A percentile compares a stretch with the other conserved stretches of the same genome.
These are phyloP conservation scores for Oreochromis aureus DNA, from an alignment of 2,113 vertebrate genomes.

Conservation along the genomic window DNA sequence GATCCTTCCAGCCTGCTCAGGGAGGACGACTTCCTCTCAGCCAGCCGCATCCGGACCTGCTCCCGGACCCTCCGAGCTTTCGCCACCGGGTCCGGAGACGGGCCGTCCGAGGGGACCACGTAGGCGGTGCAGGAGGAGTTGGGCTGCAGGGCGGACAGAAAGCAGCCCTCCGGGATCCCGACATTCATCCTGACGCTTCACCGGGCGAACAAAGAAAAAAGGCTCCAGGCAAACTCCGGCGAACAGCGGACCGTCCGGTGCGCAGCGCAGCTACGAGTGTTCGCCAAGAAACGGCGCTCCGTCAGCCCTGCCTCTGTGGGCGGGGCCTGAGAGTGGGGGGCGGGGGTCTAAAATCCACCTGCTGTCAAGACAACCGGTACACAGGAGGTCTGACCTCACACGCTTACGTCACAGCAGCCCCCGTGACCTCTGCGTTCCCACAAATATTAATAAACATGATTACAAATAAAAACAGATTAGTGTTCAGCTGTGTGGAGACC, in stretches of 20 bases:
- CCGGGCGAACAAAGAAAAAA: not conserved
- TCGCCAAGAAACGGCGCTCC: conserved; percentile 9
- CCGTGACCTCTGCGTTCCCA: not conserved
- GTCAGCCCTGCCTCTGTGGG: not conserved
- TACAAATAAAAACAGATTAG: not conserved
- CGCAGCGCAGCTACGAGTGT: not conserved
- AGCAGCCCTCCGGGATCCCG: conserved; percentile 55
- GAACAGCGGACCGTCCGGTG: not conserved
- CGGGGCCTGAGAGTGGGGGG: not conserved
- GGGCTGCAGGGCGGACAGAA: conserved; percentile 72
- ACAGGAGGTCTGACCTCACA: not conserved
- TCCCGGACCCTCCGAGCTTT: conserved; percentile 67
- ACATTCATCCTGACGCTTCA: conserved; percentile 22
- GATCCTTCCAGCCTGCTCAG: conserved; percentile 44
- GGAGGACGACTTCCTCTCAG: conserved; percentile 62
- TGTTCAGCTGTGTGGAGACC: not conserved
- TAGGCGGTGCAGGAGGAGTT: conserved; percentile 67
- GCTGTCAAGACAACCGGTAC: not conserved
- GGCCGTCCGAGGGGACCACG: conserved; percentile 58
- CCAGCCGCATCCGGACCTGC: conserved; percentile 73
- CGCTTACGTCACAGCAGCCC: not conserved
- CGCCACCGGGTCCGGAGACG: conserved; percentile 42
- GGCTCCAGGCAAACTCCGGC: not conserved
- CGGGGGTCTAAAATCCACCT: not conserved
- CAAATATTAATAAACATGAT: not conserved